Conservation (phyloP, 2,113 vertebrate species). For the Pogonocichla stellata region DNA sequence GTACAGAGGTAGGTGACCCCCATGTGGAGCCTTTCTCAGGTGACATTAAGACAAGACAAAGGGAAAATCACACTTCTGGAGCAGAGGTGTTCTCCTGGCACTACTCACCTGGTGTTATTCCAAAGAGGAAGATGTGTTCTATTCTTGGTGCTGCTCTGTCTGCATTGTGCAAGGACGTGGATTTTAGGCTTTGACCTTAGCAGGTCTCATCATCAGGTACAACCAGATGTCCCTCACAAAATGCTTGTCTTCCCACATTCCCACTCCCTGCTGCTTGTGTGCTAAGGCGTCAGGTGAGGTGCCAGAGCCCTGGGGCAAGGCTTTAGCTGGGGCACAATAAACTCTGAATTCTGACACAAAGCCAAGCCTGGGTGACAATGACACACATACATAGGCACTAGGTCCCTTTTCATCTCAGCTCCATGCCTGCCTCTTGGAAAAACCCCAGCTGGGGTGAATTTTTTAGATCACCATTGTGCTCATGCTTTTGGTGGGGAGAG, state of each 20-base stretch:
- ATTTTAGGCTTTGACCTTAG: not conserved
- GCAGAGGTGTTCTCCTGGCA: not conserved
- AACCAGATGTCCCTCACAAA: not conserved
- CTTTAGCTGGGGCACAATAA: not conserved
- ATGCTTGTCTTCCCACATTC: not conserved
- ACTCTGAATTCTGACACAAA: not conserved
- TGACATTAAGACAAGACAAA: not conserved
- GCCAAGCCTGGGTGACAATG: not conserved
- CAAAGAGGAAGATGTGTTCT: not conserved
- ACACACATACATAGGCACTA: no score
- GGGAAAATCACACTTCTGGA: not conserved
- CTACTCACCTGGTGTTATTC: not conserved
- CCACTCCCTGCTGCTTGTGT: not conserved
- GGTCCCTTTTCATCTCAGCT: not conserved
- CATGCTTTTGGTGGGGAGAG: not conserved
- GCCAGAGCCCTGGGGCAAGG: not conserved
- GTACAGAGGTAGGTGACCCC: not conserved
- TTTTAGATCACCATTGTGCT: not conserved
- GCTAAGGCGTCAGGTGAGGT: not conserved
- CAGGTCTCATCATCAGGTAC: not conserved
- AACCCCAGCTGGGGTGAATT: not conserved
- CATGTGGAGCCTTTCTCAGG: not conserved
- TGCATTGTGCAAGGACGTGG: not conserved
- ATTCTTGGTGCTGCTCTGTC: not conserved
- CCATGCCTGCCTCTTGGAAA: rapidly evolving